Base-by-base conservation (phyloP, 2,888 invertebrate species). In the Theodoxus fluviatilis region DNA sequence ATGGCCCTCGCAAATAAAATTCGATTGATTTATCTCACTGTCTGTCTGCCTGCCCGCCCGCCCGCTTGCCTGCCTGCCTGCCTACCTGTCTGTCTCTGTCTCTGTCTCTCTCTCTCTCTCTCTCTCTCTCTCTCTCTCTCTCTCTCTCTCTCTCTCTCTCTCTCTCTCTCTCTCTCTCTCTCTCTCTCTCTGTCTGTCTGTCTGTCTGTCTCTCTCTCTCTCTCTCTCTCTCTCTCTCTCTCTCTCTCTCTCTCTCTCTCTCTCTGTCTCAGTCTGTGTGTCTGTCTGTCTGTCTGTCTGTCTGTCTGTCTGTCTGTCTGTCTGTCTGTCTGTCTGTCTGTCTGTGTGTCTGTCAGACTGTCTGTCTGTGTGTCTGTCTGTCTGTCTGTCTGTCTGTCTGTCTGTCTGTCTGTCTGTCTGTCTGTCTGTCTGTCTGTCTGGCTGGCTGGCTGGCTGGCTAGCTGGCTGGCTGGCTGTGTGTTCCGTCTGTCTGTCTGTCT, bases 201-300 rank as follows among this genome's bases (percentile, higher is more conserved):
- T 52, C 52, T 52, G 22, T 52, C 52, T 52, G 22, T 52, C 7
- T 52, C 52, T 52, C 52, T 52, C 52, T 52, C 52, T 52, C 52
- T 52, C 52, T 52, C 7, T 52, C 52, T 52, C 52, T 52, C 7
- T 52, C 52, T 52, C 52, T 52, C 52, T 52, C 52, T 52, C 52
- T 52, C 52, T 37, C 28, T 66, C n/a, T 28, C 38, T 47, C 52
- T 18, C 52, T 43, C 43, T 43, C 43, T 43, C 9, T 43, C 43
- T 43, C 43, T 43, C 18, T 43, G 9, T 43, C 43, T 43, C 43
- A 12, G 9, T 43, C 43, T 43, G 43, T 43, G 9, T 43, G 43
- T 43, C 43, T 43, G 9, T 43, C 9, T 43, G 9, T 43, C 43
- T 52, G 52, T 52, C 3, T 52, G 52, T 52, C 22, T 9, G 59